Base-by-base conservation (phyloP, 2,888 invertebrate species). In the Lasioglossum figueresi region DNA sequence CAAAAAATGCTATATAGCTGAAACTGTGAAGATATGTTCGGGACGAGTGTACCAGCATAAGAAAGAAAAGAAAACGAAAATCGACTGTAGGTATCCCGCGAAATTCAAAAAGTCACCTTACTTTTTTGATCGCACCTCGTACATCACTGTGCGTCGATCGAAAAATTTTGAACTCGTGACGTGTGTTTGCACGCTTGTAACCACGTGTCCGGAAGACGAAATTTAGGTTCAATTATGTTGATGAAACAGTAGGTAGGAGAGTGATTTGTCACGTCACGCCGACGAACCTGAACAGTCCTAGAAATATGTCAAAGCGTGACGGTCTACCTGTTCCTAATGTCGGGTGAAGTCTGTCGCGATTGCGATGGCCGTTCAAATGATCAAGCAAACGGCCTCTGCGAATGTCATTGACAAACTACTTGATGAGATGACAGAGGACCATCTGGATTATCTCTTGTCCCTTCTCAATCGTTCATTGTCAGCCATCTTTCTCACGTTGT, bases 271-370 rank as follows among this genome's bases (percentile, higher is more conserved):
- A 76, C 52, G 56, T 52, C 73, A 27, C 45, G 16, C 23, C 16
- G 27, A 43, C 82, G 82, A 52, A 63, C 16, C 56, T 31, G 48
- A 48, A 72, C 59, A 45, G 66, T 43, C 43, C 34, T 31, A 66
- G 81, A 75, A 63, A 81, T 76, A 83, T 63, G 81, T 83, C 83
- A 81, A 71, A 76, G 71, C 71, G 23, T 63, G 68, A 80, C 74
- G 80, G 52, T 16, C 40, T 71, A 72, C 43, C 76, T 83, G 72
- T 76, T 72, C 72, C 76, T 76, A 82, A 82, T 82, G 43, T 76
- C 66, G 56, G 37, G 27, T 70, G 82, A 75, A 80, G 75, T 81
- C 71, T 66, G 23, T n/a, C 56, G 68, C 52, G 59, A 75, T 75
- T 81, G 70, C 43, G 68, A 79, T 74, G 59, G 72, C 71, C 76